Evolutionary conservation across 2,888 invertebrate genomes (phyloP), one percentile per base, ranked within the genome.

Genomic region (Pediacus dermestoides): DNA sequence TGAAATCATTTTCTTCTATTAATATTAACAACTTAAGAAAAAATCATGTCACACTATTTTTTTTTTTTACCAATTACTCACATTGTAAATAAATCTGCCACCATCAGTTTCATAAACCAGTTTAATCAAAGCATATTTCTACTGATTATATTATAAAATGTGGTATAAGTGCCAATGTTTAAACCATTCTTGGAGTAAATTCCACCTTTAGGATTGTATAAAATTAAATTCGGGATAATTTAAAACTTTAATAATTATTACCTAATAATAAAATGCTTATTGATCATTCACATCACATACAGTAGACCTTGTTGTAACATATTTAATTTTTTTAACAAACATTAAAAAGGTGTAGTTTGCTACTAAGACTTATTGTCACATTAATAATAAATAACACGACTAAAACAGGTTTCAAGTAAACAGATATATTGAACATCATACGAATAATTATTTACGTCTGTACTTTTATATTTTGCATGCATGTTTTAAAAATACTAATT

Each of bases 291-390:
- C 34, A 35, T 30, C 7, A 16, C 15, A 16, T 16, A 11, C 25
- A 16, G 12, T 32, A 23, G 14, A 35, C 39, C 23, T 23, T 23
- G 23, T 23, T n/a, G 23, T 23, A 10, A 9, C 23, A 42, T 35
- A 37, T 30, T 27, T 42, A 39, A 34, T 37, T 23, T 40, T 36
- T 31, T 48, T 50, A 54, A 48, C n/a, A n/a, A n/a, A n/a, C n/a
- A n/a, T n/a, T n/a, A n/a, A 55, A 63, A 70, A 71, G 72, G 73
- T 73, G 73, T 69, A 72, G 72, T 73, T 72, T 72, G 69, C 72
- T 73, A 67, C 63, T 60, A 53, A 63, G 53, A 50, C 46, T 48
- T 46, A 46, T 33, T 37, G 47, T 48, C 48, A 46, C 38, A 52
- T 46, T 37, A 42, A 40, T 42, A 42, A 37, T 35, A 39, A 36